Evolutionary conservation across 2,888 invertebrate genomes (phyloP), one percentile per base, ranked within the genome.

Genomic region (Eucera pruinosa): DNA sequence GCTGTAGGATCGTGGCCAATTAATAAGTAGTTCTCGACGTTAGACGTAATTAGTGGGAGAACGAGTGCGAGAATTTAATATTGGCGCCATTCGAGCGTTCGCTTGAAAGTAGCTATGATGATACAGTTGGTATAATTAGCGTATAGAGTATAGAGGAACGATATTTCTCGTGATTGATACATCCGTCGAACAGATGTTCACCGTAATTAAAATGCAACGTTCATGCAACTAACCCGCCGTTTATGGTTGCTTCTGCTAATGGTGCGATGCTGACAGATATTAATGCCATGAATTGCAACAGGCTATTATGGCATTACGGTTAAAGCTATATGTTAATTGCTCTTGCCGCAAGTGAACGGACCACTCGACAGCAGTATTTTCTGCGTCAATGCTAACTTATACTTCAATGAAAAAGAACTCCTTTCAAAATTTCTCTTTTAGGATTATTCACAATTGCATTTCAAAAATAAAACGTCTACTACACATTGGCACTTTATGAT

Each of bases 281-380:
- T 86, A 86, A 83, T 84, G 75, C 71, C 78, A 57, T 73, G 86
- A 84, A 85, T 84, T 79, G 85, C 85, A 80, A 78, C 86, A 79
- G 74, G 70, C 83, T 78, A 84, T 84, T 84, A 83, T 71, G 78
- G 78, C 72, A 75, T 82, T 82, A 84, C 83, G 75, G 75, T 75
- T 79, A 69, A 77, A 76, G 80, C 77, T 81, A 82, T 80, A 82
- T 77, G 82, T 84, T 83, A 83, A 83, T 83, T 77, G 79, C 69
- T 36, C 13, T 43, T 61, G 75, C 67, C 68, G 60, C 80, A 83
- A 80, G 75, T 76, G 78, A 84, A 85, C 85, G 83, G 80, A 82
- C 80, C 72, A 78, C 64, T 58, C 64, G 77, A 60, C 33, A 67
- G 72, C 72, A 74, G 78, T 79, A 75, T 83, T 84, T 82, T 76